phyloP scores from a whole-genome alignment of 1,140 invertebrate species.

The Drosophila pachea region DNA sequence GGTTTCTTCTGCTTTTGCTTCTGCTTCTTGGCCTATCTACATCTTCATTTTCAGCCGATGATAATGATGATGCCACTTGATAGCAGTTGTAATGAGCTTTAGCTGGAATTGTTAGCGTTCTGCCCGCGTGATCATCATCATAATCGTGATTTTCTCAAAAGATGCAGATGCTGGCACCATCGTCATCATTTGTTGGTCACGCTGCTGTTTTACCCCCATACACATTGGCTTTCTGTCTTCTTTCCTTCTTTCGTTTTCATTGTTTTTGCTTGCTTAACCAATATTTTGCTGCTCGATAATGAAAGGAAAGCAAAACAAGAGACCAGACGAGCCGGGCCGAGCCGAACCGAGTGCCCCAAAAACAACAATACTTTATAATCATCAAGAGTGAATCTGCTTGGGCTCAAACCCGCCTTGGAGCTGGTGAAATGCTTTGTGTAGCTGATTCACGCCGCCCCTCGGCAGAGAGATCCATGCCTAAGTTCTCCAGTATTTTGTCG shows the following conservation, averaged over 20 bases:
- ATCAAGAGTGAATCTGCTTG: constrained; percentile 73
- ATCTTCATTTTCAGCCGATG: constrained; percentile 13
- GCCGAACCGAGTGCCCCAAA: constrained; percentile 46
- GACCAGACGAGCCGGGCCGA: constrained; percentile 13
- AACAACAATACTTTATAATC: constrained; percentile 70
- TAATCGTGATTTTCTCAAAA: constrained; percentile 57
- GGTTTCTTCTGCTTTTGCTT: background rate
- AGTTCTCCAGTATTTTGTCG: constrained; percentile 15
- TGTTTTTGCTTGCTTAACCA: constrained; percentile 72
- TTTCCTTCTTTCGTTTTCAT: constrained; percentile 65
- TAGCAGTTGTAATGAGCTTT: constrained; percentile 66
- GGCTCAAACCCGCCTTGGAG: constrained; percentile 11
- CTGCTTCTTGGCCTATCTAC: constrained; percentile 1
- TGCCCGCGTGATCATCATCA: constrained; percentile 60
- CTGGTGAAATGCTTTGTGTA: constrained; percentile 53
- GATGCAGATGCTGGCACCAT: constrained; percentile 66
- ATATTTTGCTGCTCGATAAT: constrained; percentile 74
- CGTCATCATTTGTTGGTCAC: constrained; percentile 68
- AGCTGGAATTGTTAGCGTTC: constrained; percentile 47
- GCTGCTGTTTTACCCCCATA: constrained; percentile 49
- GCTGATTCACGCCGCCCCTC: too few relatives aligned
- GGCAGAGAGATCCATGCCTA: too few relatives aligned
- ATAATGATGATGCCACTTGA: constrained; percentile 46
- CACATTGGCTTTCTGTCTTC: constrained; percentile 29
- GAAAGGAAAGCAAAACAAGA: constrained; percentile 71